Base-by-base conservation (phyloP, 2,888 invertebrate genomes). In the Steinernema carpocapsae region DNA sequence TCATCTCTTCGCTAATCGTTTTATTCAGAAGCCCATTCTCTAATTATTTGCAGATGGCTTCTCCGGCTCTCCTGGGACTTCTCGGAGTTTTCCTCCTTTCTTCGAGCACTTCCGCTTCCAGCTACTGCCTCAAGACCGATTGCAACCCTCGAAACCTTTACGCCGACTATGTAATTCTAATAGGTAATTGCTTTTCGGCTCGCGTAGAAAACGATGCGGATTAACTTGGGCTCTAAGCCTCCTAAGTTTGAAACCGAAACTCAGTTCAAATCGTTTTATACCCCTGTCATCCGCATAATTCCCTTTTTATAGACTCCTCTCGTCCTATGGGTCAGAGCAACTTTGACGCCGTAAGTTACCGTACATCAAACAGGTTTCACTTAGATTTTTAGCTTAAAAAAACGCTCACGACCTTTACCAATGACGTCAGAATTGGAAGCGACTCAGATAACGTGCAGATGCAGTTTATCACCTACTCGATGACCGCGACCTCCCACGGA, bases 401-500 rank as follows among this genome's bases (percentile, higher is more conserved):
- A 4, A 14, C 29, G 17, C 64, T 64, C 29, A 4, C 14, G 32
- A 7, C 64, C 17, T 64, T 74, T 12, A 70, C 74, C 0, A 45
- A 22, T n/a, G 42, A 42, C 32, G 59, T 74, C 17, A 71, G 70
- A 14, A 48, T 74, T 37, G 74, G 74, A 0, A 43, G 46, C 29
- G 74, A 70, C 26, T 10, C 29, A 0, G 74, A 74, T 19, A 42
- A 59, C 45, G 52, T 70, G 6, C 74, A 74, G 48, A 43, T 74
- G 19, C 70, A 64, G 42, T 43, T 74, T 26, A 74, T 74, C 42
- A 70, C 74, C 0, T 74, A 71, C 37, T 74, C 70, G 6, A 42
- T 70, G n/a, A 51, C 17, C 26, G 74, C 74, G 6, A 17, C 59
- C 17, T 43, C 74, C 46, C 70, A 74, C 43, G 70, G 74, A 19